Percentiles rank a stretch among this genome's conserved stretches.
These are phyloP conservation scores for Neomorphus geoffroyi DNA, from an alignment of 2,797 vertebrate species.

Conservation along the genomic window DNA sequence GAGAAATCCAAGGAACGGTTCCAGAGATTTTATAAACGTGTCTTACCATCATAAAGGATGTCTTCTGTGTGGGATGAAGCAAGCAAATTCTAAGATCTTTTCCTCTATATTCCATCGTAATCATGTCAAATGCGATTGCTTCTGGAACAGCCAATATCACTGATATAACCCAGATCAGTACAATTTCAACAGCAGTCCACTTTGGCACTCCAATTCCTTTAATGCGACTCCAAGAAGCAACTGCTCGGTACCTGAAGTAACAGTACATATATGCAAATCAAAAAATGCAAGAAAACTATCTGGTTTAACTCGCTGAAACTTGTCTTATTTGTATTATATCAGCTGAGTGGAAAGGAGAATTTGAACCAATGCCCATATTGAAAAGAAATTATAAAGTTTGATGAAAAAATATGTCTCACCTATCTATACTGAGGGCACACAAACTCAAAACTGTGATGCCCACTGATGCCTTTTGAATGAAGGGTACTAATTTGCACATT, in stretches of 20 bases:
- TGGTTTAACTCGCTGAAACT: neutral
- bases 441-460: slow-evolving; percentile 93
- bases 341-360: neutral
- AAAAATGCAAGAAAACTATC: neutral
- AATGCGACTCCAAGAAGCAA: slow-evolving; percentile 89
- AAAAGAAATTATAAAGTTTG: neutral
- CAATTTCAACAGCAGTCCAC: slow-evolving; percentile 89
- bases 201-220: slow-evolving; percentile 86
- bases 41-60: slow-evolving; percentile 89
- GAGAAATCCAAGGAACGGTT: neutral
- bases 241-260: slow-evolving; percentile 86
- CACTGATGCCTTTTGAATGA: slow-evolving; percentile 93
- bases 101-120: slow-evolving; percentile 86
- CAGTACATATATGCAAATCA: neutral
- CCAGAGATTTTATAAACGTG: rapidly evolving
- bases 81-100: slow-evolving; percentile 84
- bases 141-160: slow-evolving; percentile 89
- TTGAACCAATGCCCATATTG: neutral
- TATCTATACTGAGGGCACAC: slow-evolving; percentile 92
- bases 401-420: slow-evolving; percentile 74
- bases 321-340: neutral
- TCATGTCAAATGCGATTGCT: slow-evolving; percentile 90
- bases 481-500: slow-evolving; percentile 93
- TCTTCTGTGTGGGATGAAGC: slow-evolving; percentile 86
- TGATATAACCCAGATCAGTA: slow-evolving; percentile 90